These are phyloP conservation scores for Synanthedon formicaeformis DNA, from an alignment of 2,888 invertebrate species.

Conservation along the genomic window DNA sequence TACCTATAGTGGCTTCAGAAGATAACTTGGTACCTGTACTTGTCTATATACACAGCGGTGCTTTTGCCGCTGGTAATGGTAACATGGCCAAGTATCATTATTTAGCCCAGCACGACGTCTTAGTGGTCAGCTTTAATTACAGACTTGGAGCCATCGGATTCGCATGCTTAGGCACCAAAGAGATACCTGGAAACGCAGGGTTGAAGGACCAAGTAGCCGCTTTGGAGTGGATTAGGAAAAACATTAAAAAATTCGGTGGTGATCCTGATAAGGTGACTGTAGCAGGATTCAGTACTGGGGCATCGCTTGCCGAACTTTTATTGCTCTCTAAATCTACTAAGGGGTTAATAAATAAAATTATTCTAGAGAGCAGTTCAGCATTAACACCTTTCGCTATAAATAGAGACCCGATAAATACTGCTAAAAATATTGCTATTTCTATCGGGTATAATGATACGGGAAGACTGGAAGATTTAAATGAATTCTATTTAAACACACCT, in stretches of 20 bases:
- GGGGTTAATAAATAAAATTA: slow-evolving; percentile 46
- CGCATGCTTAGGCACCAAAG: slow-evolving; percentile 70
- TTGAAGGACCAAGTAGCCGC: slow-evolving; percentile 87
- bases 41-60: slow-evolving; percentile 56
- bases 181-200: slow-evolving; percentile 85
- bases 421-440: slow-evolving; percentile 44
- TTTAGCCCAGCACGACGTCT: slow-evolving; percentile 74
- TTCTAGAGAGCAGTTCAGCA: slow-evolving; percentile 56
- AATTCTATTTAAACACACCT: slow-evolving; percentile 44
- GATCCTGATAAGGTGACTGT: slow-evolving; percentile 82
- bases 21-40: slow-evolving; percentile 45
- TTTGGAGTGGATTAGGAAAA: slow-evolving; percentile 79
- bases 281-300: slow-evolving; percentile 85
- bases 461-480: slow-evolving; percentile 40
- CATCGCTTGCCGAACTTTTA: slow-evolving; percentile 60
- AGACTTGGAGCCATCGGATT: slow-evolving; percentile 80
- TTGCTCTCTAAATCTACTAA: slow-evolving; percentile 36
- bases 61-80: slow-evolving; percentile 45
- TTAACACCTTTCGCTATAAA: slow-evolving; percentile 48
- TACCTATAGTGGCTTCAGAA: slow-evolving; percentile 37
- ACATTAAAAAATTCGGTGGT: slow-evolving; percentile 83
- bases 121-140: slow-evolving; percentile 77
- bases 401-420: slow-evolving; percentile 46
- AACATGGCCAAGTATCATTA: slow-evolving; percentile 66
- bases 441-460: slow-evolving; percentile 46